Base-by-base conservation (phyloP, 1,140 invertebrate genomes). In the Trachelipus rathkii region DNA sequence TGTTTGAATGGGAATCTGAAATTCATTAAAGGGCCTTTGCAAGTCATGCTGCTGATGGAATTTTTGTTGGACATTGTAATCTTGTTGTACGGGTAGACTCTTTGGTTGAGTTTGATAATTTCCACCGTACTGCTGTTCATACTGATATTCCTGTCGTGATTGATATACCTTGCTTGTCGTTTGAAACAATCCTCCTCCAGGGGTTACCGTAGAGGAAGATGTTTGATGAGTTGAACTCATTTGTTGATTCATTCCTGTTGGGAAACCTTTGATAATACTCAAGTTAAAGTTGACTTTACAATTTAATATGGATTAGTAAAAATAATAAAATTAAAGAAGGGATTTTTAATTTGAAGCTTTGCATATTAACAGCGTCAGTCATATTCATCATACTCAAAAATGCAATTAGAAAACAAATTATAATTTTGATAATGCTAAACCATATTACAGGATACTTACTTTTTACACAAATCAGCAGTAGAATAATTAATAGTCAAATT, bases 211-310 rank as follows among this genome's bases (percentile, higher is more conserved):
- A 15, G 50, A 60, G 50, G 50, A 15, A 4, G 50, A 60, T 15
- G 19, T 60, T 19, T 60, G 50, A 60, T 60, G 50, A 19, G 11
- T 60, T 19, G 50, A 60, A 15, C 11, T 60, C 50, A 60, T 60
- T 60, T 60, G 50, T 60, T 60, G 50, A 60, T 13, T 60, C 50
- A 60, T 60, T 60, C 50, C 50, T 60, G 50, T 19, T 13, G 19
- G 19, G 19, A 19, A 60, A 60, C 50, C 8, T 33, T 33, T 1
- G 33, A 33, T 33, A 33, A 33, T 33, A 3, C 33, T 3, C 33
- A 33, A 33, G 33, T 33, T 33, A 33, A 33, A 33, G 33, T 33
- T 33, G 33, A 33, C 6, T 3, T 3, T 33, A 33, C 33, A 33
- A 6, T 33, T 33, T 33, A 33, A 33, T 3, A 3, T 33, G 33